Evolutionary conservation across 2,113 vertebrate genomes (phyloP).

Genomic region (Nansenia antarctica): DNA sequence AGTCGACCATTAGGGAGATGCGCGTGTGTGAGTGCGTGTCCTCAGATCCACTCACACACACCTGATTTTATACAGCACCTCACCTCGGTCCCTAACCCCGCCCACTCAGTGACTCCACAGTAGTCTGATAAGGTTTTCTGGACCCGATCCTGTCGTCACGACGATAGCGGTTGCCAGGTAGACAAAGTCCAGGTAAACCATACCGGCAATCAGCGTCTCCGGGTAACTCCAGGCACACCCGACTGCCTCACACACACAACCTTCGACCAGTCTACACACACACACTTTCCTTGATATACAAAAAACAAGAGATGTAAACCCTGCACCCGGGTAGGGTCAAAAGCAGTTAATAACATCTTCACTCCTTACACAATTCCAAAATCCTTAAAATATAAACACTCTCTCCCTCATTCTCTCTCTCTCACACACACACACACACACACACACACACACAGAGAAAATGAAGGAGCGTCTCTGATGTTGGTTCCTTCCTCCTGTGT

Average conservation of each 20-base stretch:
- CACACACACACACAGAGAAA: background rate
- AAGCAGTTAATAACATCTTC: no score
- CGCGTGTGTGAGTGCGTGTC: conserved; percentile 9
- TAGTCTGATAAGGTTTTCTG: conserved; percentile 42
- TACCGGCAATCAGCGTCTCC: conserved; percentile 3
- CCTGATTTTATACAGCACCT: conserved; percentile 23
- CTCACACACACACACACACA: background rate
- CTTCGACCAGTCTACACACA: background rate
- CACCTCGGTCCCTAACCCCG: conserved; percentile 23
- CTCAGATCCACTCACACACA: background rate
- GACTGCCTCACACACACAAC: background rate
- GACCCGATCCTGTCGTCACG: conserved; percentile 38
- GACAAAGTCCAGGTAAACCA: conserved; percentile 19
- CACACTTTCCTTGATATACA: no score
- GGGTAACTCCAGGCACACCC: background rate
- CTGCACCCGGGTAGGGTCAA: no score
- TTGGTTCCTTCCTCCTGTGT: background rate
- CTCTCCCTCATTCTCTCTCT: no score
- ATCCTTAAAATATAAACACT: no score
- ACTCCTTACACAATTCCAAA: no score
- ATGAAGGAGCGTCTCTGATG: background rate
- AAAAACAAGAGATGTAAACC: no score
- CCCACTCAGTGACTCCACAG: conserved; percentile 7
- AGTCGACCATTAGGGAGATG: no score
- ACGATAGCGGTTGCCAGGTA: background rate